Conservation (phyloP, 2,797 vertebrate genomes). For the Philypnodon macrostomus region DNA sequence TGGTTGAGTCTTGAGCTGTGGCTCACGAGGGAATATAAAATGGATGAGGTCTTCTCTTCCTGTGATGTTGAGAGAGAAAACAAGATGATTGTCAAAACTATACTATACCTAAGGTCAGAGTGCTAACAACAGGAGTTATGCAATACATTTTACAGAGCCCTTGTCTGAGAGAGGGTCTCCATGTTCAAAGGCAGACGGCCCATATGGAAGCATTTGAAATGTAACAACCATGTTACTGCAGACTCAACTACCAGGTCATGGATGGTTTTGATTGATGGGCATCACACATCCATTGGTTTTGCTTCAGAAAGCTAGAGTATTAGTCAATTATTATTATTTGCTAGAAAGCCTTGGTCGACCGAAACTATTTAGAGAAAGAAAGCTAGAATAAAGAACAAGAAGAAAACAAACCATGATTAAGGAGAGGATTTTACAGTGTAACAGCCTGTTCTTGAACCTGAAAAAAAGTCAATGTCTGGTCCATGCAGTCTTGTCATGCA, state of each 20-base stretch:
- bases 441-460: constrained; percentile 27
- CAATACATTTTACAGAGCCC: constrained; percentile 26
- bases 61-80: constrained; percentile 62
- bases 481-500: constrained; percentile 54
- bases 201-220: constrained; percentile 52
- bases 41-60: constrained; percentile 56
- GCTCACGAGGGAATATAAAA: constrained; percentile 44
- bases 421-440: not conserved
- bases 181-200: constrained; percentile 52
- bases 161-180: constrained; percentile 34
- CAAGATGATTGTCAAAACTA: constrained; percentile 27
- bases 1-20: constrained; percentile 7
- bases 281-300: constrained; percentile 50
- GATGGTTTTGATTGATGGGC: constrained; percentile 32
- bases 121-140: constrained; percentile 31
- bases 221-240: constrained; percentile 48
- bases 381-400: constrained; percentile 9
- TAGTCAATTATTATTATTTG: constrained; percentile 29
- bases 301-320: constrained; percentile 31
- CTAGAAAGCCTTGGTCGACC: constrained; percentile 27
- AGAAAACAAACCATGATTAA: constrained; percentile 6
- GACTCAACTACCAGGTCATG: constrained; percentile 24
- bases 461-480: constrained; percentile 21
- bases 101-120: constrained; percentile 1
- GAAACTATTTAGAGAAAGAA: constrained; percentile 31